These are phyloP conservation scores for Eriosoma lanigerum DNA, from an alignment of 1,140 invertebrate genomes.

Conservation along the genomic window DNA sequence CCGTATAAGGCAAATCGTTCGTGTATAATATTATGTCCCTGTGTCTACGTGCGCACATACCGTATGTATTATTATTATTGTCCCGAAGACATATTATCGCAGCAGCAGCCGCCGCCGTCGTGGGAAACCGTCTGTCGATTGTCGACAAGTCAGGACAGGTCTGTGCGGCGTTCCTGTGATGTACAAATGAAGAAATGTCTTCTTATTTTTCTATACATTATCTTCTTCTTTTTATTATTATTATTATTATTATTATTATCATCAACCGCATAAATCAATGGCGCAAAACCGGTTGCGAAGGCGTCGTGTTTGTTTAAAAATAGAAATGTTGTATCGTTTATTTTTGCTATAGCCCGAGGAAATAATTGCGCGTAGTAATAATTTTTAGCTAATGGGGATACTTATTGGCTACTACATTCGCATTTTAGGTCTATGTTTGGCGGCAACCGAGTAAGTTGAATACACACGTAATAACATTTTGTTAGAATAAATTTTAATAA, in stretches of 20 bases:
- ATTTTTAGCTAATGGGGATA: background rate
- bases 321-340: conserved; percentile 8
- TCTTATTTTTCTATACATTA: no score
- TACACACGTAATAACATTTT: background rate
- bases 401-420: background rate
- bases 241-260: background rate
- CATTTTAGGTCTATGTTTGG: conserved; percentile 16
- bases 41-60: no score
- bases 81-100: background rate
- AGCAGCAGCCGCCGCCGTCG: background rate
- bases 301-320: conserved; percentile 26
- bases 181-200: conserved; percentile 13
- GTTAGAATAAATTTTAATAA: no score
- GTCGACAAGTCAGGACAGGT: conserved; percentile 17
- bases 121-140: conserved; percentile 17
- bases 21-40: background rate
- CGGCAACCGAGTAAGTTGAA: background rate
- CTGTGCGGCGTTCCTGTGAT: background rate
- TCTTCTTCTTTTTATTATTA: conserved; percentile 19
- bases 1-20: background rate
- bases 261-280: conserved; percentile 34
- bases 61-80: background rate
- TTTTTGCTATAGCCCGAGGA: conserved; percentile 10
- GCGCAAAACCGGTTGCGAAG: conserved; percentile 35
- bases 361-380: conserved; percentile 19